Conservation (phyloP, 2,113 vertebrate genomes). For the Calypte anna region DNA sequence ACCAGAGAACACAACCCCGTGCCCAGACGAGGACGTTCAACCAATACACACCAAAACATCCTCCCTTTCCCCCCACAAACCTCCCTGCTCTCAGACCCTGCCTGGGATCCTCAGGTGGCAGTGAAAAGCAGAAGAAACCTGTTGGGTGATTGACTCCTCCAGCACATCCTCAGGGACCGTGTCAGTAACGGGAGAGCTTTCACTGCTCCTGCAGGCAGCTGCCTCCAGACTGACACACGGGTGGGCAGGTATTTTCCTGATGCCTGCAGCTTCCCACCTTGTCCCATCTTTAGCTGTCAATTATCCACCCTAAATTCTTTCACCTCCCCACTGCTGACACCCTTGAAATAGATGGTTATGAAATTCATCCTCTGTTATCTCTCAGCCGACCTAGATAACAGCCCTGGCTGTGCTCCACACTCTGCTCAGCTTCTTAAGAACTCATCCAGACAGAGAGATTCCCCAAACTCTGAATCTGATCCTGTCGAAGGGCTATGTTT, state of each 20-base stretch:
- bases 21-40: background rate
- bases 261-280: background rate
- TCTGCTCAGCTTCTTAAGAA: background rate
- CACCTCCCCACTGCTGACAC: slow-evolving; percentile 27
- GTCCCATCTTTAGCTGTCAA: background rate
- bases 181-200: background rate
- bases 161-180: slow-evolving; percentile 50
- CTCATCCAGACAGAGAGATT: background rate
- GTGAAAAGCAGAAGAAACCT: background rate
- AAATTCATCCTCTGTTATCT: background rate
- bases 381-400: slow-evolving; percentile 4
- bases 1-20: background rate
- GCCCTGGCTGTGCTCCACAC: background rate
- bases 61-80: background rate
- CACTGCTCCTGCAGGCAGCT: background rate
- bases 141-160: slow-evolving; percentile 12
- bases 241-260: background rate
- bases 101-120: background rate
- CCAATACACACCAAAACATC: background rate
- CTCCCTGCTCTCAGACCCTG: background rate
- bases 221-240: fast-evolving
- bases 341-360: background rate
- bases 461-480: background rate
- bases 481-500: background rate
- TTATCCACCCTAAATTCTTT: slow-evolving; percentile 42